Base-by-base conservation (phyloP, 2,113 vertebrate species). In the Actinemys pallida region DNA sequence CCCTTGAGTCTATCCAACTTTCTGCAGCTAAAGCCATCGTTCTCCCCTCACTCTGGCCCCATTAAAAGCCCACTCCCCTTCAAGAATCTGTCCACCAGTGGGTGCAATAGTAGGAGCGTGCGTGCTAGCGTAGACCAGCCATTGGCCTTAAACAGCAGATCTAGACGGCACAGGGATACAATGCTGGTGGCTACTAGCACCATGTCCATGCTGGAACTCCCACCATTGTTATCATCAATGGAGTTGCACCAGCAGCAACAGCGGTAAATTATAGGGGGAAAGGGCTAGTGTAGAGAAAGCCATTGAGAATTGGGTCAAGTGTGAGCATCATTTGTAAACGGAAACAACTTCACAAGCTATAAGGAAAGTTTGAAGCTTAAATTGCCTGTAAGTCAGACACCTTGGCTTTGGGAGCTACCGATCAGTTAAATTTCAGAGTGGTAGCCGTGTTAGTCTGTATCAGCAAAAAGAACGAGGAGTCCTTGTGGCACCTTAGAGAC, bases 181-280 rank as follows among this genome's bases (percentile, higher is more conserved):
- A 45, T 45, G 72, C 39, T 45, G 42, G 22, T 13, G 59, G 45
- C 0, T 3, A 10, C 27, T 54, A 81, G 87, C 89, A 56, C 78
- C 2, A 22, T 81, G 88, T 35, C 19, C 80, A 6, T 50, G 19
- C 45, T 31, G 87, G 76, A 93, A 87, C 82, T 83, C 88, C 72
- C 92, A 54, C 25, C 62, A 57, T 35, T 79, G 10, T 78, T 87
- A 31, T 42, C 75, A 31, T 59, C 57, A 52, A 10, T 56, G 42
- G 53, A 10, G 42, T 35, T 39, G 56, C 22, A 49, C 29, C 90
- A 47, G 81, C 91, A 88, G 91, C 94, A 89, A 80, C 87, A 72
- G 49, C 4, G 31, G 92, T 93, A 94, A 93, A 96, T 93, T 49
- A 47, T 84, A 90, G 90, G 88, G 84, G 89, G 52, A 4, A 93